A percentile compares a stretch with the other conserved stretches of the same genome.
phyloP scores from a whole-genome alignment of 2,113 vertebrate species.

The Shinisaurus crocodilurus region DNA sequence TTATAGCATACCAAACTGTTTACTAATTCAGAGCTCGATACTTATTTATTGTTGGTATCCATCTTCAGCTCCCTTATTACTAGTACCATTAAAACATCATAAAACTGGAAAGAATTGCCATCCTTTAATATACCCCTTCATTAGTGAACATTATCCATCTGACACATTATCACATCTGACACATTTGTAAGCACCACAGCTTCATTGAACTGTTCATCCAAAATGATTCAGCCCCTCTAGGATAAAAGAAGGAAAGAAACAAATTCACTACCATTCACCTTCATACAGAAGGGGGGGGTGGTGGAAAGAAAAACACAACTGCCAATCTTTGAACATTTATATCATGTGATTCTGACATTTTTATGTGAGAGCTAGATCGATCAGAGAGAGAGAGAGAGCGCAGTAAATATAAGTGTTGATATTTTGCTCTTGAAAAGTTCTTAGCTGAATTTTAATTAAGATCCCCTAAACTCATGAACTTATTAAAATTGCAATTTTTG shows the following conservation, averaged over 20 bases:
- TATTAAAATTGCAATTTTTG: conserved; percentile 36
- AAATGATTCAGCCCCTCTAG: conserved; percentile 21
- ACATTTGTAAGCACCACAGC: conserved; percentile 60
- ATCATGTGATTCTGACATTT: conserved; percentile 58
- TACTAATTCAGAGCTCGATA: conserved; percentile 48
- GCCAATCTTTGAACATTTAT: conserved; percentile 61
- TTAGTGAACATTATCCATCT: conserved; percentile 63
- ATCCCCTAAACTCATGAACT: conserved; percentile 33
- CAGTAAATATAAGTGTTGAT: conserved; percentile 41
- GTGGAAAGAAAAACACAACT: conserved; percentile 34
- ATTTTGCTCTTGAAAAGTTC: conserved; percentile 50
- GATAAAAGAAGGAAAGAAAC: conserved; percentile 24
- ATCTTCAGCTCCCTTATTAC: conserved; percentile 50
- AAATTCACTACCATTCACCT: conserved; percentile 52
- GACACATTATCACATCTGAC: too few species aligned
- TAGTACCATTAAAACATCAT: conserved; percentile 50
- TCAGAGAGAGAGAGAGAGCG: conserved; percentile 13
- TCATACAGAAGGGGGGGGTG: conserved; percentile 45
- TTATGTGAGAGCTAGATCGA: conserved; percentile 15
- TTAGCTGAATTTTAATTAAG: conserved; percentile 55
- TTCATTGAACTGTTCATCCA: conserved; percentile 38
- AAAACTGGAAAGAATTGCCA: conserved; percentile 60
- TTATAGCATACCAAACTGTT: conserved; percentile 49
- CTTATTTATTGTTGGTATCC: conserved; percentile 54
- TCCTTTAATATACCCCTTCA: conserved; percentile 56